Percentiles rank a stretch among this genome's conserved stretches.
Evolutionary conservation across 2,113 vertebrate genomes (phyloP).

Genomic region (Oostethus manadensis): DNA sequence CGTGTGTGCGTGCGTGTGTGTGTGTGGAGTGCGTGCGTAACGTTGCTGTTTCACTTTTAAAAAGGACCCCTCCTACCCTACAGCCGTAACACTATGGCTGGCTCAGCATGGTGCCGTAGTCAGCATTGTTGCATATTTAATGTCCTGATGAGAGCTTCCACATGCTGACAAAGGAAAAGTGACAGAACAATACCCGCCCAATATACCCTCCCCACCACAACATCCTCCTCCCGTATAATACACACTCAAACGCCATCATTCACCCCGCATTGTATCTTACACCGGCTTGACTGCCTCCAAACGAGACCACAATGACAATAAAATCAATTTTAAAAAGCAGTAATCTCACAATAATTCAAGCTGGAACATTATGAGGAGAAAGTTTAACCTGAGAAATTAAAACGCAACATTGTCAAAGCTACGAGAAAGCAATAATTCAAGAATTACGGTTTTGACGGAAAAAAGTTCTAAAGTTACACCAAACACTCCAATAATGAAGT

Average conservation of each 20-base stretch:
- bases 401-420: too few relatives aligned
- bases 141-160: conserved; percentile 94
- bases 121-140: conserved; percentile 99
- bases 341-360: too few relatives aligned
- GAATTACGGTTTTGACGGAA: too few relatives aligned
- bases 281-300: conserved; percentile 43
- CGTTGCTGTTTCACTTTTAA: conserved; percentile 28
- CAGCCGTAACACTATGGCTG: conserved; percentile 75
- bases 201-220: conserved; percentile 52
- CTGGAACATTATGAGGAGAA: too few relatives aligned
- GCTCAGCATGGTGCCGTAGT: conserved; percentile 89
- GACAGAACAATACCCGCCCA: conserved; percentile 88
- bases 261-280: conserved; percentile 31
- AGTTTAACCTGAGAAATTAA: too few relatives aligned
- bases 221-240: conserved; percentile 36
- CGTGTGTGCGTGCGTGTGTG: neutral
- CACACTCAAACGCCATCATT: conserved; percentile 75
- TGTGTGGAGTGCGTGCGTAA: neutral
- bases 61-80: conserved; percentile 28
- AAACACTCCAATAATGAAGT: too few relatives aligned
- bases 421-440: too few relatives aligned
- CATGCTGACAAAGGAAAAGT: conserved; percentile 99
- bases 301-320: too few relatives aligned
- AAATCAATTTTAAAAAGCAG: too few relatives aligned
- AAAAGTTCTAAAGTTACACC: too few relatives aligned